phyloP scores from a whole-genome alignment of 1,140 invertebrate genomes.

The Thereuonema tuberculata region DNA sequence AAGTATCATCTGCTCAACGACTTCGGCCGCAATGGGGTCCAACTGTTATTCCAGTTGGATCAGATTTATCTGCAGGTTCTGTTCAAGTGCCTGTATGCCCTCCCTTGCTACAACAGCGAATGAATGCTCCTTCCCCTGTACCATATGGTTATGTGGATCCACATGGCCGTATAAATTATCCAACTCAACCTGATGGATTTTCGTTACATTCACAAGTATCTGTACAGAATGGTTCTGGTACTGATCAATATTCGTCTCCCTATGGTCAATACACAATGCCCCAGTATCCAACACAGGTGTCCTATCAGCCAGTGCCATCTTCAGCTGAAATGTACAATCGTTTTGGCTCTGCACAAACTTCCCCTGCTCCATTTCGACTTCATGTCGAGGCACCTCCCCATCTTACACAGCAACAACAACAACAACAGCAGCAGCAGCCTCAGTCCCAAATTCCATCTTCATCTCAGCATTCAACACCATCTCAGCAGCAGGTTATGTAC shows the following conservation, averaged over 20 bases:
- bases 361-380: neutral
- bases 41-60: neutral
- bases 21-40: neutral
- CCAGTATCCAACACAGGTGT: neutral
- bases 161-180: neutral
- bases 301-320: too few species aligned
- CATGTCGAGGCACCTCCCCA: conserved; percentile 15
- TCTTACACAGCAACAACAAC: conserved; percentile 10
- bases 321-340: too few species aligned
- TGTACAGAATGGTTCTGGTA: neutral
- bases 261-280: neutral
- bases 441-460: too few species aligned
- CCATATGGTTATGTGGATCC: neutral
- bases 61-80: neutral
- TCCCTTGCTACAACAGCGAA: neutral
- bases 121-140: neutral
- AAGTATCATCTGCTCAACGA: neutral
- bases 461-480: conserved; percentile 13
- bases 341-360: conserved; percentile 16
- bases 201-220: neutral
- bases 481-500: conserved; percentile 12
- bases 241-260: neutral
- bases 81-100: neutral
- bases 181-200: neutral
- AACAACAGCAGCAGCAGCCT: conserved; percentile 16